Base-by-base conservation (phyloP, 1,140 invertebrate genomes). In the Orius insidiosus region DNA sequence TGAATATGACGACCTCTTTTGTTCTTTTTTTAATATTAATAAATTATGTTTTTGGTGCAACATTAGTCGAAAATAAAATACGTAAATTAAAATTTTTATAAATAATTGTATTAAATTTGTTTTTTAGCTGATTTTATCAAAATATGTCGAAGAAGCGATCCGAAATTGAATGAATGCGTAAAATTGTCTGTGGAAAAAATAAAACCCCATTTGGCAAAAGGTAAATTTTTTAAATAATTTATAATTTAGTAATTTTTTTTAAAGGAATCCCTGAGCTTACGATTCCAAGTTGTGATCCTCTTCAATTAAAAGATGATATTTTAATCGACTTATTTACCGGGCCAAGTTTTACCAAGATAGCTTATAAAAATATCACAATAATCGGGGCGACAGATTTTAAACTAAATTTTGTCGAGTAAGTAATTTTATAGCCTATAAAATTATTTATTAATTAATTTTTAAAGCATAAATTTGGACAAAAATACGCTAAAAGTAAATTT, bases 201-300 rank as follows among this genome's bases (percentile, higher is more conserved):
- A 10, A 46, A 35, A 36, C 51, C 51, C 5, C 45, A 50, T 42
- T 31, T 53, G 7, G 34, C 19, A 14, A 33, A 34, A 47, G 51
- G 51, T 53, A 32, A 46, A 19, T n/a, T n/a, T n/a, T n/a, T 24
- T 16, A 19, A n/a, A 7, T 3, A 11, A 35, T 14, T 24, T 36
- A 7, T n/a, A 44, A 19, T 15, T 10, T 24, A 47, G 19, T n/a
- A 47, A 30, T 8, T 31, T 36, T 41, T 41, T 55, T n/a, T n/a
- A n/a, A 59, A 58, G 75, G 76, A 10, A 67, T 78, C 31, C 66
- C 69, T 11, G 65, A 68, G 49, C 68, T 74, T 19, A 62, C 61
- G 6, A 68, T 79, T 31, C 75, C 76, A 4, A 59, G 70, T 2
- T 75, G 70, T 47, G 75, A 80, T 52, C 76, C 76, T 0, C 58